A percentile compares a stretch with the other conserved stretches of the same genome.
Evolutionary conservation across 2,888 invertebrate species (phyloP).

Genomic region (Melanostoma scalare): DNA sequence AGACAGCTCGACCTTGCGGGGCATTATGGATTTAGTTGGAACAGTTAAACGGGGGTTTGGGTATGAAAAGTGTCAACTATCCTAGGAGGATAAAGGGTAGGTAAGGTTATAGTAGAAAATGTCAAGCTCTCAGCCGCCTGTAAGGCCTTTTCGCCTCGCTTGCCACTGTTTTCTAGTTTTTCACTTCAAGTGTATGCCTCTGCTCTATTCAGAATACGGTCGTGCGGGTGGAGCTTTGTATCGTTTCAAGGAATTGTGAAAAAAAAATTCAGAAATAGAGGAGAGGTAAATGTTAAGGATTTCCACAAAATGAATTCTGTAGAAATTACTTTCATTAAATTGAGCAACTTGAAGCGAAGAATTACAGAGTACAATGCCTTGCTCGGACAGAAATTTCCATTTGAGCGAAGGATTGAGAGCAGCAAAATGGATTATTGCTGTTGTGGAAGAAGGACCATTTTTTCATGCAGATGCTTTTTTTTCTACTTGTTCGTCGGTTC

Average conservation of each 20-base stretch:
- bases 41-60: slow-evolving; percentile 21
- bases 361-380: slow-evolving; percentile 11
- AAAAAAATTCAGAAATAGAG: slow-evolving; percentile 23
- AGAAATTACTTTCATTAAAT: slow-evolving; percentile 44
- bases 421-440: slow-evolving; percentile 26
- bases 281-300: slow-evolving; percentile 31
- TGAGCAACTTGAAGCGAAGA: slow-evolving; percentile 4
- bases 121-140: slow-evolving; percentile 59
- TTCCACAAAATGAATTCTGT: slow-evolving; percentile 41
- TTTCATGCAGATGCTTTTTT: too few relatives aligned
- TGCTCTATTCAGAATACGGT: slow-evolving; percentile 4
- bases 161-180: slow-evolving; percentile 40
- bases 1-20: slow-evolving; percentile 62
- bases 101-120: slow-evolving; percentile 29
- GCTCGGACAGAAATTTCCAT: slow-evolving; percentile 16
- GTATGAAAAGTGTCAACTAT: slow-evolving; percentile 23
- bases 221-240: not conserved
- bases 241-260: not conserved
- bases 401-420: slow-evolving; percentile 7
- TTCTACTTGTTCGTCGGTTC: too few relatives aligned
- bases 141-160: slow-evolving; percentile 55
- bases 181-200: slow-evolving; percentile 30
- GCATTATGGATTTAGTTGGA: slow-evolving; percentile 53
- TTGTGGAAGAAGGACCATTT: not conserved
- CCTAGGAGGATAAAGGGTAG: not conserved